phyloP scores from a whole-genome alignment of 2,888 invertebrate species.

The Formica aserva region DNA sequence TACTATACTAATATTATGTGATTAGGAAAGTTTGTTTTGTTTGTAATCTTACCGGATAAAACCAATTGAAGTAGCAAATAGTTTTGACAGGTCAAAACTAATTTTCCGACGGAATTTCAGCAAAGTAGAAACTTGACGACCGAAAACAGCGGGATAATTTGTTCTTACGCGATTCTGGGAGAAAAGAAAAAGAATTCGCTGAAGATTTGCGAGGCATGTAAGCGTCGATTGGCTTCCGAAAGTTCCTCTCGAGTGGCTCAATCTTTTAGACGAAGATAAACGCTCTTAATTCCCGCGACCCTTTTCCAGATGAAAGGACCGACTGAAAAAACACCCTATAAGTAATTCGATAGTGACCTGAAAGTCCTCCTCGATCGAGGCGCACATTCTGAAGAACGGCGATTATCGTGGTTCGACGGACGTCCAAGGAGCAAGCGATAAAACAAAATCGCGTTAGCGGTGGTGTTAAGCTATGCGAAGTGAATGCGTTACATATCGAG shows the following conservation, averaged over 20 bases:
- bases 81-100: slow-evolving; percentile 35
- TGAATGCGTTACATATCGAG: slow-evolving; percentile 31
- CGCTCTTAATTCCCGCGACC: slow-evolving; percentile 60
- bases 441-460: slow-evolving; percentile 47
- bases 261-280: slow-evolving; percentile 47
- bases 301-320: slow-evolving; percentile 57
- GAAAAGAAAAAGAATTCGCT: slow-evolving; percentile 19
- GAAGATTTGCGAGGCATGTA: slow-evolving; percentile 14
- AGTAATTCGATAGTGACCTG: slow-evolving; percentile 51
- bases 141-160: slow-evolving; percentile 41
- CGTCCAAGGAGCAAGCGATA: slow-evolving; percentile 55
- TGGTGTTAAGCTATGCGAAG: slow-evolving; percentile 27
- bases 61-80: slow-evolving; percentile 18
- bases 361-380: slow-evolving; percentile 41
- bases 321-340: slow-evolving; percentile 47
- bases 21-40: background rate
- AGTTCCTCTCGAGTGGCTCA: slow-evolving; percentile 19
- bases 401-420: slow-evolving; percentile 57
- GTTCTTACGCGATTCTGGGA: background rate
- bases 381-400: slow-evolving; percentile 45
- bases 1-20: background rate
- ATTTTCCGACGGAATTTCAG: background rate
- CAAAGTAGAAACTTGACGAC: background rate
- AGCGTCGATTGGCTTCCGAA: slow-evolving; percentile 28
- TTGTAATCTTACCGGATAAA: slow-evolving; percentile 11